These are phyloP conservation scores for Sinocyclocheilus anshuiensis DNA, from an alignment of 2,113 vertebrate species.

Conservation along the genomic window DNA sequence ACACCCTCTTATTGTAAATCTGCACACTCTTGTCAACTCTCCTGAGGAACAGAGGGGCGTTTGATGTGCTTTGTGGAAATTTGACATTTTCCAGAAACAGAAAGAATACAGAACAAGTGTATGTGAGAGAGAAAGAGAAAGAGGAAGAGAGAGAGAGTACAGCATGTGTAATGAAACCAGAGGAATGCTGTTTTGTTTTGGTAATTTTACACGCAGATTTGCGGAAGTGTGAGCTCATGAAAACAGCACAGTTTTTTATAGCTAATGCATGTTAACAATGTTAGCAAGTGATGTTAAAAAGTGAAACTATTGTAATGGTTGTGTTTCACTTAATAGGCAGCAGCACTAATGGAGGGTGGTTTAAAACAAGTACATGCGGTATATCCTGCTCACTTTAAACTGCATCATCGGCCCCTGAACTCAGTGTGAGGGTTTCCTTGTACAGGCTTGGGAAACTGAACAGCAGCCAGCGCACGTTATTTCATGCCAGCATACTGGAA, in stretches of 20 bases:
- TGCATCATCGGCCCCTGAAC: neutral
- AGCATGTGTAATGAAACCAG: neutral
- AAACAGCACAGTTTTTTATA: neutral
- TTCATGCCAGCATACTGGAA: neutral
- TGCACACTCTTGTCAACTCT: neutral
- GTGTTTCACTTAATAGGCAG: neutral
- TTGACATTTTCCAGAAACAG: neutral
- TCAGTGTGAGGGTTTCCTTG: neutral
- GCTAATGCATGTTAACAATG: too few species aligned
- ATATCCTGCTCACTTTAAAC: neutral
- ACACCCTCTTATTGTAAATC: neutral
- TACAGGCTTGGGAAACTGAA: constrained; percentile 5
- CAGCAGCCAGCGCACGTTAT: neutral
- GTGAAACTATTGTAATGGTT: too few species aligned
- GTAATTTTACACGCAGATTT: neutral
- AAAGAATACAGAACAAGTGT: neutral
- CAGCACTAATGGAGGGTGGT: neutral
- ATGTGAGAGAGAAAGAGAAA: neutral
- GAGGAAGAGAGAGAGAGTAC: neutral
- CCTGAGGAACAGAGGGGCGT: neutral
- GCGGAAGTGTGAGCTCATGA: neutral
- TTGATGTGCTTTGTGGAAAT: neutral
- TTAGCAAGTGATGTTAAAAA: too few species aligned
- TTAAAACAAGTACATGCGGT: neutral
- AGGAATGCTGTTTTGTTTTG: neutral